These are phyloP conservation scores for Tenualosa thibaudeaui DNA, from an alignment of 2,797 vertebrate species.

Conservation along the genomic window DNA sequence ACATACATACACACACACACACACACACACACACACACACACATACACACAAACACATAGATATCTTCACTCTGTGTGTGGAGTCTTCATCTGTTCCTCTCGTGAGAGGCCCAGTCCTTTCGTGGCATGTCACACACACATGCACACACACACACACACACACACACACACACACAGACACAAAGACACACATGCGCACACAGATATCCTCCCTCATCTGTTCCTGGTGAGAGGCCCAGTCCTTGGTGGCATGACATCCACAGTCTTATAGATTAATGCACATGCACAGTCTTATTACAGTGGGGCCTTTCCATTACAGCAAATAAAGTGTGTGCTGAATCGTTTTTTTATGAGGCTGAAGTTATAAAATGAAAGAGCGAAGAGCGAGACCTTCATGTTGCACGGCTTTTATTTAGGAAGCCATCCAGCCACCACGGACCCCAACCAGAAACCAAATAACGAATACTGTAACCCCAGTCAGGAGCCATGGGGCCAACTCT, in stretches of 20 bases:
- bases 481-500: too few species aligned
- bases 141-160: too few species aligned
- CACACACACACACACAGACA: too few species aligned
- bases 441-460: slow-evolving; percentile 47
- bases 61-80: too few species aligned
- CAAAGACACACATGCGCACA: too few species aligned
- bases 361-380: slow-evolving; percentile 40
- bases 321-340: slow-evolving; percentile 45
- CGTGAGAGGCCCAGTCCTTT: not conserved
- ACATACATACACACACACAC: too few species aligned
- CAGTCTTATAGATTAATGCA: not conserved
- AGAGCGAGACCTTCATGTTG: slow-evolving; percentile 36
- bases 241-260: slow-evolving; percentile 15
- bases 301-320: slow-evolving; percentile 38
- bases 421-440: slow-evolving; percentile 40
- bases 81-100: too few species aligned
- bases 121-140: too few species aligned
- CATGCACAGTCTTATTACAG: not conserved
- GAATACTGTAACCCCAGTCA: slow-evolving; percentile 32
- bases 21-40: too few species aligned
- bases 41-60: too few species aligned
- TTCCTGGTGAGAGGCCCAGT: not conserved
- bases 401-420: slow-evolving; percentile 47
- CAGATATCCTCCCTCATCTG: not conserved
- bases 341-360: slow-evolving; percentile 47